A percentile compares a stretch with the other conserved stretches of the same genome.
These are phyloP conservation scores for Agrotis puta DNA, from an alignment of 2,888 invertebrate genomes.

Conservation along the genomic window DNA sequence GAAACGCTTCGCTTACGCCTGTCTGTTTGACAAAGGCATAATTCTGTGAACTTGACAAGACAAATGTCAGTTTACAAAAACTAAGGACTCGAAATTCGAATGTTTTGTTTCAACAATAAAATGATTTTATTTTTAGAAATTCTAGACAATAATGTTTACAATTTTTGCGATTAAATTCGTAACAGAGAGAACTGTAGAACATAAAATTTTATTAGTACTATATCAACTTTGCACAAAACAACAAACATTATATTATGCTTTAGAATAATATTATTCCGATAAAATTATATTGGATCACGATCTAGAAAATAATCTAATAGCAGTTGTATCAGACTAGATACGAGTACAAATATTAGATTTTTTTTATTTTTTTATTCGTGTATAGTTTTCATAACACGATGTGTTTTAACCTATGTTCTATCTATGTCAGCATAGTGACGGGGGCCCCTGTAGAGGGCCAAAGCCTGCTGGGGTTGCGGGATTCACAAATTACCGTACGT, in stretches of 20 bases:
- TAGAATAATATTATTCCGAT: constrained; percentile 45
- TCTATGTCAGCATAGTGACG: too few species aligned
- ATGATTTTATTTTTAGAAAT: too few species aligned
- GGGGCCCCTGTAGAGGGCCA: too few species aligned
- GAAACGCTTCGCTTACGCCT: too few species aligned
- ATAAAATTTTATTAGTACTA: constrained; percentile 42
- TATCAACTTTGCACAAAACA: constrained; percentile 38
- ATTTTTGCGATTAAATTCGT: constrained; percentile 39
- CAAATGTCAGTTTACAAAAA: too few species aligned
- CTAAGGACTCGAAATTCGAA: too few species aligned
- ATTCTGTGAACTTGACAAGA: too few species aligned
- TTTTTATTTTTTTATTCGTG: constrained; percentile 5
- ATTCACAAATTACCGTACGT: too few species aligned
- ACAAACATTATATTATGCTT: constrained; percentile 30
- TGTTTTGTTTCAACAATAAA: too few species aligned
- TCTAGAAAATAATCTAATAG: constrained; percentile 42
- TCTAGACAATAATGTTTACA: neutral
- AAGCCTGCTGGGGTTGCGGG: too few species aligned
- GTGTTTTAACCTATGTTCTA: neutral
- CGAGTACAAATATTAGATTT: constrained; percentile 35
- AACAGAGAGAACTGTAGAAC: constrained; percentile 10
- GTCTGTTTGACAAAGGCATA: too few species aligned
- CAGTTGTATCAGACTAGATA: neutral
- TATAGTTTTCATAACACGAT: constrained; percentile 6
- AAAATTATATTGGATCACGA: constrained; percentile 41